Percentiles rank a stretch among this genome's conserved stretches.
These are phyloP conservation scores for Adelosebastes latens DNA, from an alignment of 2,797 vertebrate genomes.

Conservation along the genomic window DNA sequence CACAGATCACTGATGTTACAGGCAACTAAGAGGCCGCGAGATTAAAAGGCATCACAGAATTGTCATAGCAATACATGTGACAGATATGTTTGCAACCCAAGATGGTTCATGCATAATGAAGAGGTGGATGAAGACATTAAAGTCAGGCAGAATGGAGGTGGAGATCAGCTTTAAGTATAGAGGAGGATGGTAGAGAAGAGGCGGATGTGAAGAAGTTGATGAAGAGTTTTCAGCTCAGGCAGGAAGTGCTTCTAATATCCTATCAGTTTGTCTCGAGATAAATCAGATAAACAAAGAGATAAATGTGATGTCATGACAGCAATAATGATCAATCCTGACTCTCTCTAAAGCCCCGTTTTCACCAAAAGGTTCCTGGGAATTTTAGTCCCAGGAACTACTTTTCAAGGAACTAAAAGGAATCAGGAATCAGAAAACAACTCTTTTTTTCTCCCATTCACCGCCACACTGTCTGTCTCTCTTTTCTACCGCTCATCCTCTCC, in stretches of 20 bases:
- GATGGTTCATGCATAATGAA: slow-evolving; percentile 2
- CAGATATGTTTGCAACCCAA: not conserved
- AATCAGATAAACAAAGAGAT: not conserved
- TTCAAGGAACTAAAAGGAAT: too few relatives aligned
- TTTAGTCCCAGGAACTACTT: too few relatives aligned
- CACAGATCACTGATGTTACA: not conserved
- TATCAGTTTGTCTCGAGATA: not conserved
- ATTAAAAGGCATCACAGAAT: not conserved
- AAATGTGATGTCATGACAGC: not conserved
- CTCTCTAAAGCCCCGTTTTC: not conserved
- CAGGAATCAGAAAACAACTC: too few relatives aligned
- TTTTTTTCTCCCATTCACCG: too few relatives aligned
- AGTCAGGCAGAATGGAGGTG: not conserved
- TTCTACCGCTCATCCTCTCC: too few relatives aligned
- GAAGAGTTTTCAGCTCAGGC: not conserved
- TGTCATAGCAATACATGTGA: not conserved
- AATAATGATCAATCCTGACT: not conserved
- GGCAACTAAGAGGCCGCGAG: not conserved
- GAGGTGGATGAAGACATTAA: slow-evolving; percentile 4
- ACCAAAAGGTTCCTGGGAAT: too few relatives aligned
- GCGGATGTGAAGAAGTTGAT: not conserved
- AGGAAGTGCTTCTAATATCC: not conserved
- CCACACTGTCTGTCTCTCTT: too few relatives aligned
- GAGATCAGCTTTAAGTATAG: slow-evolving; percentile 2
- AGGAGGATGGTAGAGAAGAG: not conserved